phyloP scores from a whole-genome alignment of 2,888 invertebrate species.

The Petrophora chlorosata region DNA sequence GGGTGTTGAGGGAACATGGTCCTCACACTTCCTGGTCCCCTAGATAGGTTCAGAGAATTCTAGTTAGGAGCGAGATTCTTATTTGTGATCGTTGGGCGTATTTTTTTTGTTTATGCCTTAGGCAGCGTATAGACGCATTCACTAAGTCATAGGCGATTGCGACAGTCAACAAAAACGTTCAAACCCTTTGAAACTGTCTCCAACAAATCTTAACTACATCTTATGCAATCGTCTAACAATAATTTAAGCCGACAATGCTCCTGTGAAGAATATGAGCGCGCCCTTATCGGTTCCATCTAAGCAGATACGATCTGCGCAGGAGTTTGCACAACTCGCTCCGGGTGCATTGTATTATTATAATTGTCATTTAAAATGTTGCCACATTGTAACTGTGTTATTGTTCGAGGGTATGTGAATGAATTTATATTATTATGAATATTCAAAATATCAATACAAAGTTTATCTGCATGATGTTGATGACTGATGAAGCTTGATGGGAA shows the following conservation, averaged over 20 bases:
- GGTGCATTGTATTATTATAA: constrained; percentile 46
- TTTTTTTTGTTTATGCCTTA: too few relatives aligned
- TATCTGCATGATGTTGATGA: too few relatives aligned
- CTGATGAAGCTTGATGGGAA: too few relatives aligned
- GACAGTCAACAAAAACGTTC: too few relatives aligned
- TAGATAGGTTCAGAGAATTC: too few relatives aligned
- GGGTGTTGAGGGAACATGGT: too few relatives aligned
- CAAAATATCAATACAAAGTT: constrained; percentile 1
- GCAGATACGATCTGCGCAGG: constrained; percentile 35
- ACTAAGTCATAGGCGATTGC: neutral
- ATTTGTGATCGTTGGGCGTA: too few relatives aligned
- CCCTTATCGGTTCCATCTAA: constrained; percentile 40
- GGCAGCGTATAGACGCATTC: neutral
- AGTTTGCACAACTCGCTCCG: constrained; percentile 48
- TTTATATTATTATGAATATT: neutral
- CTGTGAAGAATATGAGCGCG: constrained; percentile 36
- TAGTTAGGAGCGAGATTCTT: too few relatives aligned
- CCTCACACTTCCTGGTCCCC: too few relatives aligned
- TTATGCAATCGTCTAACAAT: constrained; percentile 13
- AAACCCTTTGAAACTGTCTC: too few relatives aligned
- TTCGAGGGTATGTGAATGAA: neutral
- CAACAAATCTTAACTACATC: too few relatives aligned
- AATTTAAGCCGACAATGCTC: constrained; percentile 4
- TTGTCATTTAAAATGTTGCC: constrained; percentile 50
- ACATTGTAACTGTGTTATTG: constrained; percentile 35